phyloP scores from a whole-genome alignment of 2,113 vertebrate species.

The Acanthisitta chloris region DNA sequence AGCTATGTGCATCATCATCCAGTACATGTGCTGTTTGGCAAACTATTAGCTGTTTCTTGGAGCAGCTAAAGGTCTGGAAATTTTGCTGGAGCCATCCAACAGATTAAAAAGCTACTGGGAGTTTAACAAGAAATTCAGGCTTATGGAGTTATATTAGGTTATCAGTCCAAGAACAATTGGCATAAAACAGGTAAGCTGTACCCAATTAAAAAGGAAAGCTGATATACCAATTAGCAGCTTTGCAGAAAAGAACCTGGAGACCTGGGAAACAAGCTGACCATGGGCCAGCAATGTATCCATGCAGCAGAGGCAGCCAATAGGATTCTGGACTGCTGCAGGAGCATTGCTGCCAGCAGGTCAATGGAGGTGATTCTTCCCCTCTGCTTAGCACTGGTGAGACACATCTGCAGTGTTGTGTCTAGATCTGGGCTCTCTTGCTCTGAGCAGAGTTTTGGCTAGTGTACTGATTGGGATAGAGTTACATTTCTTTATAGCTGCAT shows the following conservation, averaged over 20 bases:
- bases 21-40: neutral
- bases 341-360: fast-evolving
- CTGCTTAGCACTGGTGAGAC: neutral
- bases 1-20: fast-evolving
- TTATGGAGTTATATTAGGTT: neutral
- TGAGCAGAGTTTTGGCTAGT: fast-evolving
- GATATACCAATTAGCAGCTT: neutral
- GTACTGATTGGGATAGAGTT: neutral
- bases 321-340: neutral
- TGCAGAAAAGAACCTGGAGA: neutral
- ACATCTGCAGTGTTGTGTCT: neutral
- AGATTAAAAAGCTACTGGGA: neutral
- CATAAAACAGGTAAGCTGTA: neutral
- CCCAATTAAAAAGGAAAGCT: neutral
- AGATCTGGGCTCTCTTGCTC: neutral
- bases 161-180: neutral
- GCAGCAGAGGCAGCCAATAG: neutral
- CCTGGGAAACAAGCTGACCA: neutral
- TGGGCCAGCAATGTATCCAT: neutral
- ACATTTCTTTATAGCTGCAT: neutral
- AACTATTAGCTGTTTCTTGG: neutral
- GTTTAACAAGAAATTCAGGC: neutral
- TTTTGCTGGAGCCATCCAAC: neutral
- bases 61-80: neutral
- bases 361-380: neutral